Evolutionary conservation across 2,888 invertebrate genomes (phyloP).

Genomic region (Dolichopus griseipennis): DNA sequence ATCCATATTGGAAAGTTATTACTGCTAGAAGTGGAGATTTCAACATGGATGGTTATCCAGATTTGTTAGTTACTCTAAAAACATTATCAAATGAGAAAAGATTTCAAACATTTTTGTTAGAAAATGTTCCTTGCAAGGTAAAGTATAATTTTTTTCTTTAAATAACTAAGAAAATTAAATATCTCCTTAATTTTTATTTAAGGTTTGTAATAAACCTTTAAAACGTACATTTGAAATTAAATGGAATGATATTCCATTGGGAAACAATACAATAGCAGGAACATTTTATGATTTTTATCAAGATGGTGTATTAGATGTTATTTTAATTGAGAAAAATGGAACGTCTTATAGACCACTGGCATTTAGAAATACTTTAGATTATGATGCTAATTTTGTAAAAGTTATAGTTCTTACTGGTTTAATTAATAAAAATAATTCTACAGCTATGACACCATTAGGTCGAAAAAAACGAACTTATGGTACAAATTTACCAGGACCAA

Average conservation of each 20-base stretch:
- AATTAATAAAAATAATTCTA: slow-evolving; percentile 59
- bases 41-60: slow-evolving; percentile 94
- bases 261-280: slow-evolving; percentile 67
- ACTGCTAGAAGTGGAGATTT: slow-evolving; percentile 84
- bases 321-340: slow-evolving; percentile 57
- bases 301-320: slow-evolving; percentile 87
- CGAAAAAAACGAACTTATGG: slow-evolving; percentile 72
- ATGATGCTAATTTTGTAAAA: slow-evolving; percentile 93
- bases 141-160: neutral
- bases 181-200: slow-evolving; percentile 23
- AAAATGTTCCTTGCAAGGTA: slow-evolving; percentile 64
- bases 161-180: neutral
- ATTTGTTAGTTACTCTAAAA: slow-evolving; percentile 67
- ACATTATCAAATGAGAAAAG: slow-evolving; percentile 32
- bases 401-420: slow-evolving; percentile 85
- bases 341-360: slow-evolving; percentile 59
- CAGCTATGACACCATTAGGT: slow-evolving; percentile 63
- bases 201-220: slow-evolving; percentile 48
- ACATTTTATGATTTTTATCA: slow-evolving; percentile 91
- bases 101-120: slow-evolving; percentile 63
- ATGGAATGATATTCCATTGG: slow-evolving; percentile 65
- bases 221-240: slow-evolving; percentile 64
- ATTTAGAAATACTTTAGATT: slow-evolving; percentile 78
- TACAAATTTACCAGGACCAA: slow-evolving; percentile 86
- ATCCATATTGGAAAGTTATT: slow-evolving; percentile 61